phyloP scores from a whole-genome alignment of 2,113 vertebrate genomes.

The Lepus timidus region DNA sequence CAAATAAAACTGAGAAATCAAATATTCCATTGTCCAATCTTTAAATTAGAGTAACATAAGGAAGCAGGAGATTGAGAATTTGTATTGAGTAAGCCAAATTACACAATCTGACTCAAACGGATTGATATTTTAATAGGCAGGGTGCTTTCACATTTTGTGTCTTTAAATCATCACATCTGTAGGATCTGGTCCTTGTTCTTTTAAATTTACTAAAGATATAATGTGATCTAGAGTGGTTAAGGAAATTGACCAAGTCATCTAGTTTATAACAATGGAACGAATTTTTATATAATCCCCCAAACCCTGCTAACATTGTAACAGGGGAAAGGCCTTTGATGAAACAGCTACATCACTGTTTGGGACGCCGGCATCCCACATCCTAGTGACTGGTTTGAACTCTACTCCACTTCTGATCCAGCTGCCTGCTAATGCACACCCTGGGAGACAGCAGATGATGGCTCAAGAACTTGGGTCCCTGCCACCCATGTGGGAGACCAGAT shows the following conservation, averaged over 20 bases:
- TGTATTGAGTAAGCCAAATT: neutral
- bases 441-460: no score
- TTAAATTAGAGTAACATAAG: neutral
- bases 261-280: neutral
- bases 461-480: no score
- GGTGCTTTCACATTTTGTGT: constrained; percentile 58
- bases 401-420: no score
- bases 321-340: no score
- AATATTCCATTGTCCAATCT: constrained; percentile 33
- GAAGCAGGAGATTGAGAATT: constrained; percentile 41
- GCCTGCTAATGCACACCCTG: no score
- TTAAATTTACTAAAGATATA: constrained; percentile 56
- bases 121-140: constrained; percentile 36
- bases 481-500: no score
- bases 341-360: no score
- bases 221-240: constrained; percentile 49
- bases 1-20: constrained; percentile 58
- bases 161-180: constrained; percentile 64
- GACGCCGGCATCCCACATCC: no score
- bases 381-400: no score
- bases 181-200: constrained; percentile 53
- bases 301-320: neutral
- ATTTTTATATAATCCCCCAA: constrained; percentile 44
- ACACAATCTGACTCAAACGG: constrained; percentile 19
- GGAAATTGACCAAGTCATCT: constrained; percentile 40